phyloP scores from a whole-genome alignment of 2,888 invertebrate species.

The Drosophila crucigera region DNA sequence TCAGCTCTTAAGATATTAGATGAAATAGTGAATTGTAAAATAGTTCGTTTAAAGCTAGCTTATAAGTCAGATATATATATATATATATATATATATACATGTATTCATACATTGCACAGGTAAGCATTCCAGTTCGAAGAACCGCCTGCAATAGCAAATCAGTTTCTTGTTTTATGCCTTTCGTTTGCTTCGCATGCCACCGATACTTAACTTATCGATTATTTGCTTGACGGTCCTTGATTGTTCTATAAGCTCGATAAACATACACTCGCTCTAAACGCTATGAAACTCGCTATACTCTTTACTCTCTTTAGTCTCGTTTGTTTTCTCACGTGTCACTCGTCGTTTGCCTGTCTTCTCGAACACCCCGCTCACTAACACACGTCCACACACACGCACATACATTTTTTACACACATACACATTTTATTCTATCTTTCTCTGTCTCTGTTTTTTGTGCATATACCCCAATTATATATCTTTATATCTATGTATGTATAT shows the following conservation, averaged over 20 bases:
- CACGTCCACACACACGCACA: constrained; percentile 11
- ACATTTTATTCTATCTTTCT: constrained; percentile 15
- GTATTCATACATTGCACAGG: constrained; percentile 51
- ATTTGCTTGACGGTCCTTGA: constrained; percentile 1
- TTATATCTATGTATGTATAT: constrained; percentile 43
- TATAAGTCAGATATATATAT: constrained; percentile 40
- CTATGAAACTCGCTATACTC: constrained; percentile 14
- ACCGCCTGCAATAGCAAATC: constrained; percentile 26
- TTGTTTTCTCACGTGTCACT: constrained; percentile 36
- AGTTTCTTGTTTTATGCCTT: background rate
- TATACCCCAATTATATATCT: constrained; percentile 47
- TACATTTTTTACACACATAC: constrained; percentile 16
- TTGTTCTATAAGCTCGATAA: constrained; percentile 1
- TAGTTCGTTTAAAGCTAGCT: constrained; percentile 37
- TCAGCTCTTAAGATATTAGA: constrained; percentile 12
- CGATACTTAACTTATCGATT: constrained; percentile 29
- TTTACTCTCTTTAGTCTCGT: constrained; percentile 29
- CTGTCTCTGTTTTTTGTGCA: constrained; percentile 30
- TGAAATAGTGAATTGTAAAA: constrained; percentile 20
- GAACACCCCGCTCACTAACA: constrained; percentile 9
- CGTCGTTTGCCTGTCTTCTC: constrained; percentile 33
- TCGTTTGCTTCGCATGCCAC: constrained; percentile 30
- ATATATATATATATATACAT: constrained; percentile 8
- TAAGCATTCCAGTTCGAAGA: constrained; percentile 52
- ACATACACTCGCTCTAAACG: constrained; percentile 22